Base-by-base conservation (phyloP, 2,888 invertebrate genomes). In the Spatulosminthurus flaviceps region DNA sequence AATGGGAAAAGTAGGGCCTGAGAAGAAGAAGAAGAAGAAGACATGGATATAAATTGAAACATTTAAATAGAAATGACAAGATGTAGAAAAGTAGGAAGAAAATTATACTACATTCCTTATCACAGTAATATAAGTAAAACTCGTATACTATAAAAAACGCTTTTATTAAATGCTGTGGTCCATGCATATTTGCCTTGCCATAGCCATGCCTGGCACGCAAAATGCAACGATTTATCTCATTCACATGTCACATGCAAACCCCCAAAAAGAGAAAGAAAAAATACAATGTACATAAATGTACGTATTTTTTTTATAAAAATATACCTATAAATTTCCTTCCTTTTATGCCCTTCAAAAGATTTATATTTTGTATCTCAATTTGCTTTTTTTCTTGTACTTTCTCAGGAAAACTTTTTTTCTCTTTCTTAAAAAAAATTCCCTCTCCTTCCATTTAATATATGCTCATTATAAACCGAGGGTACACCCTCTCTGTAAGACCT, bases 191-290 rank as follows among this genome's bases (percentile, higher is more conserved):
- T 72, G 72, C 72, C 21, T n/a, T 72, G 72, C 72, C 72, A 72
- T 72, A 43, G 72, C 72, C 72, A 72, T 72, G 72, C 72, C 41
- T 72, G 72, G 72, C 72, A 72, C 72, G 72, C 72, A 72, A 72
- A 72, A 72, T 72, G 72, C 72, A 41, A 72, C 72, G 41, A 70
- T 29, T 69, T 29, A 69, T 34, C 42, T 51, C 72, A 72, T 51
- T 72, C 72, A 43, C 34, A 70, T 43, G 43, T 72, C 72, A 72
- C 72, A 72, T 72, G 72, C 72, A 72, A 51, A 26, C n/a, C n/a
- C n/a, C n/a, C 72, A 34, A 70, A 41, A 41, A 69, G 11, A 70
- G 21, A 41, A 28, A 69, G 11, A 70, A 41, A 41, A 41, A 26
- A 11, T n/a, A 28, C 67, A 29, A 19, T 67, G 13, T 22, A 19